Evolutionary conservation across 1,140 invertebrate species (phyloP), one percentile per base, ranked within the genome.

Genomic region (Pentalonia nigronervosa): DNA sequence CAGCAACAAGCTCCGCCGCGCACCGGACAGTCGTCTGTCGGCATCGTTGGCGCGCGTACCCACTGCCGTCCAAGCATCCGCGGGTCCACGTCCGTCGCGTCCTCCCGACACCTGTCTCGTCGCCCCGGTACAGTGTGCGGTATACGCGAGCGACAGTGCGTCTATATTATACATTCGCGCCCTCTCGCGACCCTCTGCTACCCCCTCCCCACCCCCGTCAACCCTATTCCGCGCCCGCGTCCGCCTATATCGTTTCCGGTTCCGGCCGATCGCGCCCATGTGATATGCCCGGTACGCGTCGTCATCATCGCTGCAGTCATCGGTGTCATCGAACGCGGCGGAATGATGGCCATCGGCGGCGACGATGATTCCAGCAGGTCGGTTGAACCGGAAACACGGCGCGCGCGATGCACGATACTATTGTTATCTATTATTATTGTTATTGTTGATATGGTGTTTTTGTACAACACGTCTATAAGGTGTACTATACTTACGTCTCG

Each of bases 281-380:
- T 53, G 47, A 53, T 34, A 53, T 89, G 47, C 47, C 48, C 53
- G 88, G 7, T 11, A 9, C 34, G 88, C 20, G 81, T 34, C 21
- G 88, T 56, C n/a, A 36, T 81, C 67, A 34, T 34, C 30, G 47
- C 7, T 34, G 21, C 3, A 30, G 17, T 34, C 21, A 23, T 41
- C 88, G 34, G 23, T 34, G 6, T 36, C 21, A 30, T 30, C 50
- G 50, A 90, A 90, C 17, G 14, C 88, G 50, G 30, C 34, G 30
- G n/a, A 48, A 94, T 94, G 93, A 94, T 94, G 91, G 93, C 93
- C 92, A 94, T 94, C 87, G 91, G 91, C 90, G 91, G 91, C 76
- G 94, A 94, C 93, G 94, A 94, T 94, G 94, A 94, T 81, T 94
- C 94, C 86, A 94, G 93, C 91, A 94, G 94, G 94, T 94, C 94